Evolutionary conservation across 2,888 invertebrate genomes (phyloP).

Genomic region (Lomographa bimaculata): DNA sequence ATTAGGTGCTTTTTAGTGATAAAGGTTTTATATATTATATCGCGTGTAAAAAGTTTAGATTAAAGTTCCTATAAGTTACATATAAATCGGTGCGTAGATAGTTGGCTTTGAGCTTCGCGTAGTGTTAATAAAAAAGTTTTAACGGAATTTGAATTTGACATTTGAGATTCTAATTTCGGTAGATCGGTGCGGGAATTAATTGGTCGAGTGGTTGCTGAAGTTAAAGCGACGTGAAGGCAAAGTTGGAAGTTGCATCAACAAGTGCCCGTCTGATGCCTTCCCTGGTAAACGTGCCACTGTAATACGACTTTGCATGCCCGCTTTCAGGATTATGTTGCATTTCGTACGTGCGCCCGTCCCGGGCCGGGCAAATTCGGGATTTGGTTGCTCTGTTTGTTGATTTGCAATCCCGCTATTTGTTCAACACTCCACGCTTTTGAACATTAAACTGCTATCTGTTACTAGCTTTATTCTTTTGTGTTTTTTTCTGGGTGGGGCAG

Average conservation of each 20-base stretch:
- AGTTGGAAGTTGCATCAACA: constrained; percentile 72
- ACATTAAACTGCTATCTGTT: constrained; percentile 27
- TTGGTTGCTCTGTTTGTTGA: constrained; percentile 55
- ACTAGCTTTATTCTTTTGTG: constrained; percentile 36
- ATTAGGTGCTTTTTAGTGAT: constrained; percentile 58
- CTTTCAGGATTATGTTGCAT: constrained; percentile 67
- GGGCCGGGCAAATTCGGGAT: constrained; percentile 54
- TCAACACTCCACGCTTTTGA: constrained; percentile 35
- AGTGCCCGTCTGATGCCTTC: constrained; percentile 76
- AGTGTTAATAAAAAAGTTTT: constrained; percentile 25
- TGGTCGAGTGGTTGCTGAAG: constrained; percentile 44
- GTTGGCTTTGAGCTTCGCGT: constrained; percentile 11
- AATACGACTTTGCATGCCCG: constrained; percentile 76
- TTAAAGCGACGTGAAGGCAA: constrained; percentile 54
- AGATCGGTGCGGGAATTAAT: constrained; percentile 44
- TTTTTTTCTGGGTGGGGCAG: constrained; percentile 66
- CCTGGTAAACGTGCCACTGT: constrained; percentile 78
- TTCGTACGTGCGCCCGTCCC: constrained; percentile 36
- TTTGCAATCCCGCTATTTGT: constrained; percentile 48
- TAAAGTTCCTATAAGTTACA: constrained; percentile 52
- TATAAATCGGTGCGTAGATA: constrained; percentile 17
- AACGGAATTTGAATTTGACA: constrained; percentile 39
- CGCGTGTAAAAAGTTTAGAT: constrained; percentile 10
- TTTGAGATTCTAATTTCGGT: constrained; percentile 42
- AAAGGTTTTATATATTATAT: constrained; percentile 33